Evolutionary conservation across 2,888 invertebrate genomes (phyloP).

Genomic region (Alitta virens): DNA sequence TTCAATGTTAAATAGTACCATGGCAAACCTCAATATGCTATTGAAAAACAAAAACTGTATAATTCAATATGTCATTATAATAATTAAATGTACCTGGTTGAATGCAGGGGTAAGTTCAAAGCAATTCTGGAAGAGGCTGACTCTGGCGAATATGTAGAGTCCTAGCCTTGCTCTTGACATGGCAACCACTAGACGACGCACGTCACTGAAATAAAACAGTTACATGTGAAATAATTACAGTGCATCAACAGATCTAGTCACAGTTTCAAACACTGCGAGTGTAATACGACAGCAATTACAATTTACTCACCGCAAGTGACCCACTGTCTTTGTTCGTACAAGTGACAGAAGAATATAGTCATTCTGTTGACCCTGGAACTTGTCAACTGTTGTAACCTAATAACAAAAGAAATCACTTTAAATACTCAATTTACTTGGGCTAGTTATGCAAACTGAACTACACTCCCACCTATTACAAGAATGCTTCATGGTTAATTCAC

Average conservation of each 20-base stretch:
- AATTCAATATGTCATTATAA: background rate
- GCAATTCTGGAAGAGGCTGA: conserved; percentile 90
- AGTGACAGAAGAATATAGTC: conserved; percentile 95
- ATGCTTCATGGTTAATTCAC: too few species aligned
- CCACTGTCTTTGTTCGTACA: conserved; percentile 94
- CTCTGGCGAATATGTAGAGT: conserved; percentile 91
- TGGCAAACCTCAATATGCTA: too few species aligned
- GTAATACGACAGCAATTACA: too few species aligned
- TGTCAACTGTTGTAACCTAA: conserved; percentile 82
- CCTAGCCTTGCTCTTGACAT: conserved; percentile 97
- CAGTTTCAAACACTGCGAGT: too few species aligned
- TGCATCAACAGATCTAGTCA: too few species aligned
- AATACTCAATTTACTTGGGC: too few species aligned
- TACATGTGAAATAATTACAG: too few species aligned
- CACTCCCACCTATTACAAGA: too few species aligned
- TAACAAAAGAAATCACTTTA: conserved; percentile 11
- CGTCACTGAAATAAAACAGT: conserved; percentile 65
- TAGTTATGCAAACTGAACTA: too few species aligned
- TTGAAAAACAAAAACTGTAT: too few species aligned
- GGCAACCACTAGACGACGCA: conserved; percentile 93
- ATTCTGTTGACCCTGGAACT: conserved; percentile 99
- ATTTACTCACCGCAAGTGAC: conserved; percentile 76
- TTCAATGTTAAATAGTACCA: background rate
- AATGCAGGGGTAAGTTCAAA: conserved; percentile 96
- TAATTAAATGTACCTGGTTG: conserved; percentile 43